These are phyloP conservation scores for Cyprinella venusta DNA, from an alignment of 2,797 vertebrate species.

Conservation along the genomic window DNA sequence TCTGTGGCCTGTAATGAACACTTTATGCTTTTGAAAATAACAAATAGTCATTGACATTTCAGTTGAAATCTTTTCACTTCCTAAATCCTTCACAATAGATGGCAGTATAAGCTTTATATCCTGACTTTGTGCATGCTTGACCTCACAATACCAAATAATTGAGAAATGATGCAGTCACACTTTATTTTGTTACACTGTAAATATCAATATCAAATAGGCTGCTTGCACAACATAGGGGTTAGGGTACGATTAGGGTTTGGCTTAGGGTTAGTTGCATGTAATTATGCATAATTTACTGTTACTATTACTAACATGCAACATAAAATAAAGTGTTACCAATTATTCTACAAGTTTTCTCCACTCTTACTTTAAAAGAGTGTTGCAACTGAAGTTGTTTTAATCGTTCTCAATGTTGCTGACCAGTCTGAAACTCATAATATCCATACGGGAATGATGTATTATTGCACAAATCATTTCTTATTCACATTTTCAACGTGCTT, in stretches of 20 bases:
- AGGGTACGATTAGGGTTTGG: no score
- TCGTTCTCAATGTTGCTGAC: slow-evolving; percentile 79
- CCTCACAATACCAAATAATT: neutral
- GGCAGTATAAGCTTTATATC: slow-evolving; percentile 56
- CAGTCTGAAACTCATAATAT: slow-evolving; percentile 84
- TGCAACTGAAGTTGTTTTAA: slow-evolving; percentile 79
- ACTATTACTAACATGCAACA: no score
- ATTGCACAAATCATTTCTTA: slow-evolving; percentile 99
- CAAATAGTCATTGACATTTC: slow-evolving; percentile 37
- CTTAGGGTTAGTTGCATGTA: no score
- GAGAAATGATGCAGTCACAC: no score
- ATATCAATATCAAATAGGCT: no score
- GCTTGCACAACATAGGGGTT: no score
- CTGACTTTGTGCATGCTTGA: slow-evolving; percentile 72
- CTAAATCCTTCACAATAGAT: slow-evolving; percentile 51
- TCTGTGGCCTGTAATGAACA: neutral
- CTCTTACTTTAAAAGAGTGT: slow-evolving; percentile 67
- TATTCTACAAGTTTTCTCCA: neutral
- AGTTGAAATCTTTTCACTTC: neutral
- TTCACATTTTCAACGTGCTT: slow-evolving; percentile 90
- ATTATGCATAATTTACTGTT: no score
- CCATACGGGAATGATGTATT: slow-evolving; percentile 96
- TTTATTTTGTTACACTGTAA: no score
- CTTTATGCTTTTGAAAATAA: slow-evolving; percentile 27
- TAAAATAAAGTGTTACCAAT: no score